These are phyloP conservation scores for Lichenostomus cassidix DNA, from an alignment of 2,113 vertebrate species.

Conservation along the genomic window DNA sequence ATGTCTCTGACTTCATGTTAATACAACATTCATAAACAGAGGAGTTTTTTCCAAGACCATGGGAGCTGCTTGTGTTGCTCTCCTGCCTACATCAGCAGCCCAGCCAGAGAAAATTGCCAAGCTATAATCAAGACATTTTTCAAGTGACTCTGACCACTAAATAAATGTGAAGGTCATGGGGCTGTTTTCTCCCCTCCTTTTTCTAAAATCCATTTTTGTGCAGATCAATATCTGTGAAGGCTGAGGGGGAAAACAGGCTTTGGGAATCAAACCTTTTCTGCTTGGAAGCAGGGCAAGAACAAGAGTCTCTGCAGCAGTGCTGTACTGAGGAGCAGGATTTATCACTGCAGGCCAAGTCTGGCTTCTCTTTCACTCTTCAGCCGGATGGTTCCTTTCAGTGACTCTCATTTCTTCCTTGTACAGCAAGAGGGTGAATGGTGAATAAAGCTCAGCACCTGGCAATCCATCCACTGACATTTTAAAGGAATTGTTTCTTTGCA, in stretches of 20 bases:
- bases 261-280: background rate
- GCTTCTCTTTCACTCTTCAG: background rate
- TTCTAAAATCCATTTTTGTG: background rate
- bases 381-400: background rate
- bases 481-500: background rate
- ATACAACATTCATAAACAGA: background rate
- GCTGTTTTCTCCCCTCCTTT: slow-evolving; percentile 3
- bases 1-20: background rate
- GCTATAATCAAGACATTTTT: slow-evolving; percentile 1
- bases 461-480: background rate
- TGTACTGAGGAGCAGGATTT: background rate
- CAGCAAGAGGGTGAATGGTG: background rate
- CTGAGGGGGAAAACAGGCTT: background rate
- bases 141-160: background rate
- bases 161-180: background rate
- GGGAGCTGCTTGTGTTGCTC: background rate
- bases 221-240: background rate
- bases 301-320: background rate
- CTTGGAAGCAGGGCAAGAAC: background rate
- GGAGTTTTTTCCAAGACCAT: background rate
- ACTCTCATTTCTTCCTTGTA: background rate
- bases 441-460: background rate
- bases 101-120: background rate
- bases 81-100: background rate
- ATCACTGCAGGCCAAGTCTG: background rate